Conservation (phyloP, 2,113 vertebrate genomes). For the Corythaeola cristata region DNA sequence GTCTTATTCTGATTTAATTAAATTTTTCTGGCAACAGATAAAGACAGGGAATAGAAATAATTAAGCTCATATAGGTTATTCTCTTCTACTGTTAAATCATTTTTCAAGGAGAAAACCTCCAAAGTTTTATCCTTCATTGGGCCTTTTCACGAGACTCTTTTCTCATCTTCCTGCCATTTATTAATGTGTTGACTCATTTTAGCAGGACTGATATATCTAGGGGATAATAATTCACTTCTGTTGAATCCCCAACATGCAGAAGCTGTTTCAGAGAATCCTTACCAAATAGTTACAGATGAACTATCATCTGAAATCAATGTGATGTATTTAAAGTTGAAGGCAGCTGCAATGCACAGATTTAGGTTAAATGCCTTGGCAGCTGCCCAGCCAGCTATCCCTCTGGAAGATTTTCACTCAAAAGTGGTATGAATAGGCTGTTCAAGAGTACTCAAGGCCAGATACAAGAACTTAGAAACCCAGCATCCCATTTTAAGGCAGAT, state of each 20-base stretch:
- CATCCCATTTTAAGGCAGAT: not conserved
- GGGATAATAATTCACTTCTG: constrained; percentile 16
- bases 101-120: constrained; percentile 20
- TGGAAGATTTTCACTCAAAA: not conserved
- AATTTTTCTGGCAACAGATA: constrained; percentile 34
- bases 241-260: not conserved
- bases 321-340: not conserved
- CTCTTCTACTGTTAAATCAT: not conserved
- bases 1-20: constrained; percentile 47
- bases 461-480: not conserved
- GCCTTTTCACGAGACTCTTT: not conserved
- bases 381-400: not conserved
- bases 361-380: not conserved
- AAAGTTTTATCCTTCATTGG: not conserved
- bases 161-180: constrained; percentile 24
- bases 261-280: not conserved
- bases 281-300: not conserved
- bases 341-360: not conserved
- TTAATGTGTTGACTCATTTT: constrained; percentile 12
- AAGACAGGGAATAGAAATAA: constrained; percentile 41
- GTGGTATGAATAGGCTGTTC: not conserved
- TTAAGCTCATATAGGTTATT: constrained; percentile 1
- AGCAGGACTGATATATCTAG: not conserved
- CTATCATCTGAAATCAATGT: not conserved
- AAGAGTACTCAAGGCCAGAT: not conserved